Conservation (phyloP, 2,113 vertebrate genomes). For the Odontophorus gujanensis region DNA sequence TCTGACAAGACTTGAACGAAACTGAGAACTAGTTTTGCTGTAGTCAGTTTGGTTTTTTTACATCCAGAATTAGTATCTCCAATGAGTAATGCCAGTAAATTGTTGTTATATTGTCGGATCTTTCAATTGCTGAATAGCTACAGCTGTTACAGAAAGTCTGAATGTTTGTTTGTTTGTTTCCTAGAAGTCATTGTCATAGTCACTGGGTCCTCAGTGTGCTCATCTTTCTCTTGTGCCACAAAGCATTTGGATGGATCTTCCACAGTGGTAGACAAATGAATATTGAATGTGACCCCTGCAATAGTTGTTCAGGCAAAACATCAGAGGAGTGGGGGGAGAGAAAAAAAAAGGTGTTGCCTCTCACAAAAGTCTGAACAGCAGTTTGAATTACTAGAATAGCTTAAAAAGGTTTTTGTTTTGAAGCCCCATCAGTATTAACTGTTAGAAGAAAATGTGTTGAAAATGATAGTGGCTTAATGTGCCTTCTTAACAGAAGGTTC, state of each 20-base stretch:
- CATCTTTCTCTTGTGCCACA: neutral
- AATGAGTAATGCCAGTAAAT: neutral
- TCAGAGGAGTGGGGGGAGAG: neutral
- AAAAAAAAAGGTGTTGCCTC: neutral
- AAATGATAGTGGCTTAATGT: neutral
- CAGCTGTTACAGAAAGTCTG: neutral
- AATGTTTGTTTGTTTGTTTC: neutral
- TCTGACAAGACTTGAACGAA: neutral
- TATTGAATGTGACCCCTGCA: fast-evolving
- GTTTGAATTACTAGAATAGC: neutral
- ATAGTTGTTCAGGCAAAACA: fast-evolving
- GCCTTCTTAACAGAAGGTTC: neutral
- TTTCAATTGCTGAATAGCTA: neutral
- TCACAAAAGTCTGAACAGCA: neutral
- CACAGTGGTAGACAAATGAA: neutral
- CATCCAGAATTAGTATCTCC: neutral
- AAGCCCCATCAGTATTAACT: neutral
- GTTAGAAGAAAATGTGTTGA: neutral
- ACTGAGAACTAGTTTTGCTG: neutral
- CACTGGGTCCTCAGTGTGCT: neutral
- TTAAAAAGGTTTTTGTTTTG: neutral
- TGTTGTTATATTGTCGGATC: neutral
- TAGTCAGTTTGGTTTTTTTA: neutral
- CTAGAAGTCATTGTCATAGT: neutral
- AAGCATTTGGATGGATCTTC: neutral